These are phyloP conservation scores for Cryptops parisi DNA, from an alignment of 2,888 invertebrate species.

Conservation along the genomic window DNA sequence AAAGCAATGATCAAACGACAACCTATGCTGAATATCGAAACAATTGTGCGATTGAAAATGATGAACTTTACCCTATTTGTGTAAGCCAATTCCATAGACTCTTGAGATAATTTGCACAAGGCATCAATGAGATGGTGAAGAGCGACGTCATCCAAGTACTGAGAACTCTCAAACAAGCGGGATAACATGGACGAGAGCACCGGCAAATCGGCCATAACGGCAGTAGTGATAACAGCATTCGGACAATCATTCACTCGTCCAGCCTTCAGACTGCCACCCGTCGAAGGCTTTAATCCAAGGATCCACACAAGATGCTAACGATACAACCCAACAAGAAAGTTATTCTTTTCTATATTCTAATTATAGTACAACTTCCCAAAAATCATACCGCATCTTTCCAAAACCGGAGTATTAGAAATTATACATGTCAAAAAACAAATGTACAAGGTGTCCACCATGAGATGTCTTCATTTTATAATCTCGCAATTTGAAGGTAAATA, in stretches of 20 bases:
- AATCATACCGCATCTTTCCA: neutral
- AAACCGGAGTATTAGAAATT: neutral
- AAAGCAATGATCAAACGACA: neutral
- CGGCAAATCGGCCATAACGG: conserved; percentile 91
- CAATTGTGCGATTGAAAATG: neutral
- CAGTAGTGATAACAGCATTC: conserved; percentile 80
- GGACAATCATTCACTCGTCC: conserved; percentile 61
- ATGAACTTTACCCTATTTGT: conserved; percentile 58
- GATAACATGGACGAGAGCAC: conserved; percentile 78
- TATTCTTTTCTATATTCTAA: no score
- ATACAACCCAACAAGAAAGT: conserved; percentile 7
- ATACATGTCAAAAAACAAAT: no score
- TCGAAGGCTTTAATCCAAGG: conserved; percentile 82
- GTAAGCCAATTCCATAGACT: conserved; percentile 93
- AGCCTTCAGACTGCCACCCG: conserved; percentile 82
- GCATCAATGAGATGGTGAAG: conserved; percentile 93
- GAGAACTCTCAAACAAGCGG: conserved; percentile 84
- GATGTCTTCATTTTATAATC: no score
- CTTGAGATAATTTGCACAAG: conserved; percentile 84
- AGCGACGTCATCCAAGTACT: conserved; percentile 82
- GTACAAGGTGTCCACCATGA: no score
- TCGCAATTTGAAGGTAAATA: no score
- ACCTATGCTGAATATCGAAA: neutral
- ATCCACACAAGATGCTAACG: conserved; percentile 67
- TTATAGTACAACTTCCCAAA: no score